These are phyloP conservation scores for Meda fulgida DNA, from an alignment of 2,797 vertebrate species.

Conservation along the genomic window DNA sequence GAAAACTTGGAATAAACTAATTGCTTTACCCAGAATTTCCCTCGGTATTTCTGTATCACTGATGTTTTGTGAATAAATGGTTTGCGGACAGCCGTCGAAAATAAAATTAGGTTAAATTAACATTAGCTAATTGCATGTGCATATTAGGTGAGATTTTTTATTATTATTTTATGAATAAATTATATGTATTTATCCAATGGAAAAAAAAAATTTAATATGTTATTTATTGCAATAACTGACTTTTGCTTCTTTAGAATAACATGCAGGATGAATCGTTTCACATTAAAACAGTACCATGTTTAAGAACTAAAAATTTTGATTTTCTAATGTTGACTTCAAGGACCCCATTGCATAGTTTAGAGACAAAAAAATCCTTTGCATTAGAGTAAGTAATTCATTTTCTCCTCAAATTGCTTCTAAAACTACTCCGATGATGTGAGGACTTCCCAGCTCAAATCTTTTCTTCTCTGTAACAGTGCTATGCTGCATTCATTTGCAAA, in stretches of 20 bases:
- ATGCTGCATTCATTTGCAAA: slow-evolving; percentile 20
- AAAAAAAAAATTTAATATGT: neutral
- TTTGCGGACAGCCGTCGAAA: neutral
- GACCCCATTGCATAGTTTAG: neutral
- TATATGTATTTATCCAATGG: neutral
- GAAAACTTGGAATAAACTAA: neutral
- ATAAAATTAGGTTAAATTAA: neutral
- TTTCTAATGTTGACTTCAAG: neutral
- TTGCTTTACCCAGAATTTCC: too few relatives aligned
- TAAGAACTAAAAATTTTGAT: neutral
- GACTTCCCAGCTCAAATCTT: slow-evolving; percentile 4
- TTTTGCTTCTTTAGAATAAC: neutral
- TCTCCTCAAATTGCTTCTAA: neutral
- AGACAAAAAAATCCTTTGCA: neutral
- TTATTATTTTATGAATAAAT: too few relatives aligned
- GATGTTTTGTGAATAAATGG: neutral
- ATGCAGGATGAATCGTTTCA: neutral
- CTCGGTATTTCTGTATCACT: neutral
- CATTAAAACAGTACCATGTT: neutral
- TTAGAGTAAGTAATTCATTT: slow-evolving; percentile 11
- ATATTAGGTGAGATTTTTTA: neutral
- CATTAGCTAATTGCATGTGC: neutral
- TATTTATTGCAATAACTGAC: neutral
- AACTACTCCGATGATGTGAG: neutral
- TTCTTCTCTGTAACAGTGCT: slow-evolving; percentile 4